Evolutionary conservation across 2,888 invertebrate species (phyloP).

Genomic region (Panopea generosa): DNA sequence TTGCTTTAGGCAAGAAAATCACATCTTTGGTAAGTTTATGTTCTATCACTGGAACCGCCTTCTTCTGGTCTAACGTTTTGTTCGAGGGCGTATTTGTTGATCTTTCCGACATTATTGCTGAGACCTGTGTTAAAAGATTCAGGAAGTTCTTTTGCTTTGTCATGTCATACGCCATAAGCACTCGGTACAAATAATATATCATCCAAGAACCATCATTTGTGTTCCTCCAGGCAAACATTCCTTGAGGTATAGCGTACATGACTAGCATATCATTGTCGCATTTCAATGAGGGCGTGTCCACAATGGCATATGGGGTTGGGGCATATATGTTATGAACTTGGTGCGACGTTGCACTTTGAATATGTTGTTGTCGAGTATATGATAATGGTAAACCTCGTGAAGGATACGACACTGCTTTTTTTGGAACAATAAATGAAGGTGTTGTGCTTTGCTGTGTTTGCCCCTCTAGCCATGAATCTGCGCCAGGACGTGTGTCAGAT

Average conservation of each 20-base stretch:
- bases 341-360: too few species aligned
- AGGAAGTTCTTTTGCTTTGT: conserved; percentile 35
- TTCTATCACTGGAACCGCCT: conserved; percentile 56
- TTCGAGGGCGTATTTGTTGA: conserved; percentile 39
- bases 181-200: conserved; percentile 51
- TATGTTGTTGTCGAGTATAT: too few species aligned
- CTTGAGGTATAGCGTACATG: conserved; percentile 58
- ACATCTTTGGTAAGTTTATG: conserved; percentile 55
- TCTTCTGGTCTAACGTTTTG: conserved; percentile 31
- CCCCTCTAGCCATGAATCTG: conserved; percentile 36
- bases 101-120: conserved; percentile 34
- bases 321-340: conserved; percentile 1
- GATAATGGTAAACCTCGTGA: too few species aligned
- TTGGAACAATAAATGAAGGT: too few species aligned
- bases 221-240: conserved; percentile 57
- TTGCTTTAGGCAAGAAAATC: conserved; percentile 39
- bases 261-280: conserved; percentile 59
- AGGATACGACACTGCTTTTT: too few species aligned
- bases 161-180: conserved; percentile 46
- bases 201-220: conserved; percentile 56
- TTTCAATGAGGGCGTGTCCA: conserved; percentile 43
- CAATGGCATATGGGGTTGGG: conserved; percentile 23
- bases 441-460: too few species aligned
- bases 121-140: conserved; percentile 46
- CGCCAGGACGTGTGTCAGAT: conserved; percentile 28